These are phyloP conservation scores for Tenthredo distinguenda DNA, from an alignment of 2,888 invertebrate species.

Conservation along the genomic window DNA sequence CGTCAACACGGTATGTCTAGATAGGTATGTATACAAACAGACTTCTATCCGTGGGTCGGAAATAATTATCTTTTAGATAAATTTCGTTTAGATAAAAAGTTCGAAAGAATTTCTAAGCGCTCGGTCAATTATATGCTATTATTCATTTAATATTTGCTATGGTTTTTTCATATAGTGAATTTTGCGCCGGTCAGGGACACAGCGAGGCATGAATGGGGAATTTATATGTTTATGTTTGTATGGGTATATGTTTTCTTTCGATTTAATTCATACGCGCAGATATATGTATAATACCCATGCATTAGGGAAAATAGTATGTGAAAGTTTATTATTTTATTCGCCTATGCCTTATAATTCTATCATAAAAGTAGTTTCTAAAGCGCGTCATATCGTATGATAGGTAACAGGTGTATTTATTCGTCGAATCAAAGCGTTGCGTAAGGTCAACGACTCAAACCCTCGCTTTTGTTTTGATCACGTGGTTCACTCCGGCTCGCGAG, in stretches of 20 bases:
- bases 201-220: not conserved
- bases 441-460: not conserved
- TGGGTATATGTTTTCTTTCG: not conserved
- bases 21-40: not conserved
- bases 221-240: not conserved
- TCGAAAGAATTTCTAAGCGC: not conserved
- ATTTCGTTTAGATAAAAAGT: not conserved
- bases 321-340: not conserved
- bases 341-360: not conserved
- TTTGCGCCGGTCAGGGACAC: not conserved
- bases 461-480: slow-evolving; percentile 24
- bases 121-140: not conserved
- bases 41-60: not conserved
- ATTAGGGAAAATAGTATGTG: not conserved
- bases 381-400: not conserved
- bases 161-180: not conserved
- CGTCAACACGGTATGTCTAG: not conserved
- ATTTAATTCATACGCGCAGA: not conserved
- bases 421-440: not conserved
- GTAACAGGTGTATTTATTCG: not conserved
- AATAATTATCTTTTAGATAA: not conserved
- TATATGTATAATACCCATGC: not conserved
- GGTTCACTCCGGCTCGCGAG: too few relatives aligned
- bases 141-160: not conserved
- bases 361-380: not conserved